phyloP scores from a whole-genome alignment of 2,797 vertebrate species.

The Sciaenops ocellatus region DNA sequence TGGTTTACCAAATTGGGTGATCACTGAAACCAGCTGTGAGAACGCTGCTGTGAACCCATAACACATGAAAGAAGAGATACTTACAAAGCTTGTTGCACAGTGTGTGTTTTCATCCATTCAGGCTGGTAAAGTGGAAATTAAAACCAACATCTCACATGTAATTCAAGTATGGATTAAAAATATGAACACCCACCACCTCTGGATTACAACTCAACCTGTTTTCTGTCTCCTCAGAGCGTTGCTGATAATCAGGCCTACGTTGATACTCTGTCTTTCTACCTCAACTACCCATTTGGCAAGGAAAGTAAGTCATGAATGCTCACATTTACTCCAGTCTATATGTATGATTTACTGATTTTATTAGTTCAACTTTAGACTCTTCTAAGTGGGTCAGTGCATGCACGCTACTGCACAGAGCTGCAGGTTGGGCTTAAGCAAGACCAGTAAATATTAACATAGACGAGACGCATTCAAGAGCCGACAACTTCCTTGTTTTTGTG shows the following conservation, averaged over 20 bases:
- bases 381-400: constrained; percentile 7
- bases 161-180: neutral
- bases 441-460: constrained; percentile 28
- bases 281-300: constrained; percentile 66
- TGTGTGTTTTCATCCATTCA: neutral
- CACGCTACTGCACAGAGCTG: neutral
- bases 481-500: constrained; percentile 37
- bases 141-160: neutral
- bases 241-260: constrained; percentile 60
- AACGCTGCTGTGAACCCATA: neutral
- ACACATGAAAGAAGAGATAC: neutral
- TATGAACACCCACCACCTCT: neutral
- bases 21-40: neutral
- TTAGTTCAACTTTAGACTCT: neutral
- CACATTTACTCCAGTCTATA: neutral
- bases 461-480: neutral
- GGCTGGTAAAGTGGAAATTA: neutral
- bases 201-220: neutral
- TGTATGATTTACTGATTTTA: neutral
- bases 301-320: constrained; percentile 60
- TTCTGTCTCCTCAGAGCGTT: constrained; percentile 64
- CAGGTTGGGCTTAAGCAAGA: neutral
- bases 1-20: neutral
- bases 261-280: constrained; percentile 38
- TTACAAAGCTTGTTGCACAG: neutral